Conservation (phyloP, 1,140 invertebrate species). For the Atta cephalotes region DNA sequence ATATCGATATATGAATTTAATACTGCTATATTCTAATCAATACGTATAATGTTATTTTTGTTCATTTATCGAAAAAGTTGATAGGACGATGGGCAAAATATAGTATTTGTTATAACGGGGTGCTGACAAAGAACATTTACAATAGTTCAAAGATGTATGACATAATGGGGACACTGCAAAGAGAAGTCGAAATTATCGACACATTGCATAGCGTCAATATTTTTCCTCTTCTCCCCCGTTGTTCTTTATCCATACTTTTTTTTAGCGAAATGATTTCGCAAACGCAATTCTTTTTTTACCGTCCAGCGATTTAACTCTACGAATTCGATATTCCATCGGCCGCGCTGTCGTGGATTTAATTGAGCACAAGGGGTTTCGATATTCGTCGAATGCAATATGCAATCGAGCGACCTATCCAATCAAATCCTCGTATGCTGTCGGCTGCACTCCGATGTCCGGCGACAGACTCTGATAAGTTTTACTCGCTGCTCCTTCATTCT, state of each 20-base stretch:
- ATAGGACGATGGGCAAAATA: not conserved
- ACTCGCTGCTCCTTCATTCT: conserved; percentile 44
- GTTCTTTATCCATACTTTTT: not conserved
- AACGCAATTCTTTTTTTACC: conserved; percentile 33
- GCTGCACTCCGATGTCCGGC: conserved; percentile 46
- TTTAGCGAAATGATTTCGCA: conserved; percentile 19
- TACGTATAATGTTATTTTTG: not conserved
- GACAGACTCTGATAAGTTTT: conserved; percentile 72
- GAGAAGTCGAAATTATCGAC: conserved; percentile 33
- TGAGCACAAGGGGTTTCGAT: conserved; percentile 74
- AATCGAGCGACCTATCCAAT: conserved; percentile 69
- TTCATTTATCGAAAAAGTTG: not conserved
- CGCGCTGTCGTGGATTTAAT: conserved; percentile 70
- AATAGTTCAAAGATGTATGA: conserved; percentile 20
- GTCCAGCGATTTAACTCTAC: conserved; percentile 54
- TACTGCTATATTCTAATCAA: not conserved
- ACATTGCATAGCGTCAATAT: conserved; percentile 38
- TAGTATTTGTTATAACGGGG: not conserved
- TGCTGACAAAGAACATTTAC: conserved; percentile 29
- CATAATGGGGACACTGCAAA: conserved; percentile 28
- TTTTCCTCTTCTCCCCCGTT: not conserved
- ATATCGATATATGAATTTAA: conserved; percentile 25
- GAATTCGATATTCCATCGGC: conserved; percentile 65
- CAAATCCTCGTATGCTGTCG: conserved; percentile 63
- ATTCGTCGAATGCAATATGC: conserved; percentile 73